phyloP scores from a whole-genome alignment of 2,113 vertebrate species.

The Oxygymnocypris stewartii region DNA sequence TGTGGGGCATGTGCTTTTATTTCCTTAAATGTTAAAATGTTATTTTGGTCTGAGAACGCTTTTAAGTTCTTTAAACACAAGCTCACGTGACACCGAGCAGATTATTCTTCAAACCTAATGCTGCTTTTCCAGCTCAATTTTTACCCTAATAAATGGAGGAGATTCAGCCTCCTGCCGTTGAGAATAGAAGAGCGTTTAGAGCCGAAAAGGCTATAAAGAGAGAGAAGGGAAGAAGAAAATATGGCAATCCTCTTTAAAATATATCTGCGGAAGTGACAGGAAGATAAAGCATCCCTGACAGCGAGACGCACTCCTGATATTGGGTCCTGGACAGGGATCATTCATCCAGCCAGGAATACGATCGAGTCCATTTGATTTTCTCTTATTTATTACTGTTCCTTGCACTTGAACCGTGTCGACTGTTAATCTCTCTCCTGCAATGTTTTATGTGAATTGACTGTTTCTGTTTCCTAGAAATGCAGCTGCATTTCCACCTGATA shows the following conservation, averaged over 20 bases:
- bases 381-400: constrained; percentile 61
- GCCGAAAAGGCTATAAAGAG: not conserved
- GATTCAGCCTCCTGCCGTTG: not conserved
- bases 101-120: constrained; percentile 46
- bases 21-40: not conserved
- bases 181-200: not conserved
- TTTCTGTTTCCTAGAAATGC: constrained; percentile 50
- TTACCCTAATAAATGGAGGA: not conserved
- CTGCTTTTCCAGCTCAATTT: constrained; percentile 28
- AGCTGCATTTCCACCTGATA: not conserved
- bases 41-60: not conserved
- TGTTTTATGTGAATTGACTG: constrained; percentile 59
- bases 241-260: constrained; percentile 67
- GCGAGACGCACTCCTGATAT: constrained; percentile 70
- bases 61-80: not conserved
- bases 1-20: not conserved
- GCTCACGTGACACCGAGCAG: not conserved
- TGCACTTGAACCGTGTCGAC: constrained; percentile 45
- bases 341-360: constrained; percentile 66
- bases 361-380: constrained; percentile 60
- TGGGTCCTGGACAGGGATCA: constrained; percentile 71
- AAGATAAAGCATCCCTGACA: constrained; percentile 73
- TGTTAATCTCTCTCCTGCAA: constrained; percentile 61
- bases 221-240: constrained; percentile 57
- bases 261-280: constrained; percentile 65